Conservation (phyloP, 2,113 vertebrate genomes). For the Antigone vipio region DNA sequence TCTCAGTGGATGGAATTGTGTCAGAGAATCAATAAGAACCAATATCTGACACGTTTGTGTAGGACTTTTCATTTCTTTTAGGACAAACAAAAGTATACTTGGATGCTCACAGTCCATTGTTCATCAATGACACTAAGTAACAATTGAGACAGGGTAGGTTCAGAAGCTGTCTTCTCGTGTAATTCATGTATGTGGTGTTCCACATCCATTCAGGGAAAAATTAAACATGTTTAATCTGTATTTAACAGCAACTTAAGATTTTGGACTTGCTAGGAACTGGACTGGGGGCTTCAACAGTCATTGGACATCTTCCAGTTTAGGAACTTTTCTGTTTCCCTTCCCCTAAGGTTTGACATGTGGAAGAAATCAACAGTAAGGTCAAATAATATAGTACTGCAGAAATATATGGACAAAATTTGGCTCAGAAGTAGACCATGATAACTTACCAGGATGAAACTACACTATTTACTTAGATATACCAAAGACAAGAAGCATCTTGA, state of each 20-base stretch:
- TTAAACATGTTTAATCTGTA: background rate
- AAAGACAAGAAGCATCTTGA: background rate
- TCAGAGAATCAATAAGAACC: background rate
- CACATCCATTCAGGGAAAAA: background rate
- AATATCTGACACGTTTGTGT: rapidly evolving
- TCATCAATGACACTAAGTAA: background rate
- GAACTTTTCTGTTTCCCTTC: background rate
- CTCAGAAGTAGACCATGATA: background rate
- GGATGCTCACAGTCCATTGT: background rate
- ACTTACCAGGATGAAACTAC: background rate
- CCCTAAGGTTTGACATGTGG: background rate
- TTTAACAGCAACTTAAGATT: background rate
- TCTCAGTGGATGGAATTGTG: background rate
- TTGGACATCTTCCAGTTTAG: background rate
- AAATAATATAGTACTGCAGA: background rate
- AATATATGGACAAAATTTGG: background rate
- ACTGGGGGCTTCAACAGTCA: background rate
- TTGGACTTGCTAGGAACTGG: background rate
- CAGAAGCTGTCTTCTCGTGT: background rate
- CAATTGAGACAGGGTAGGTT: background rate
- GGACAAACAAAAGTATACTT: background rate
- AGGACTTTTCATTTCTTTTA: background rate
- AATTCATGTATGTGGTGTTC: background rate
- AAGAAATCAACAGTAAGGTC: background rate
- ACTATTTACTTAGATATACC: background rate